A percentile compares a stretch with the other conserved stretches of the same genome.
Evolutionary conservation across 1,140 invertebrate genomes (phyloP).

Genomic region (Bombus waltoni): DNA sequence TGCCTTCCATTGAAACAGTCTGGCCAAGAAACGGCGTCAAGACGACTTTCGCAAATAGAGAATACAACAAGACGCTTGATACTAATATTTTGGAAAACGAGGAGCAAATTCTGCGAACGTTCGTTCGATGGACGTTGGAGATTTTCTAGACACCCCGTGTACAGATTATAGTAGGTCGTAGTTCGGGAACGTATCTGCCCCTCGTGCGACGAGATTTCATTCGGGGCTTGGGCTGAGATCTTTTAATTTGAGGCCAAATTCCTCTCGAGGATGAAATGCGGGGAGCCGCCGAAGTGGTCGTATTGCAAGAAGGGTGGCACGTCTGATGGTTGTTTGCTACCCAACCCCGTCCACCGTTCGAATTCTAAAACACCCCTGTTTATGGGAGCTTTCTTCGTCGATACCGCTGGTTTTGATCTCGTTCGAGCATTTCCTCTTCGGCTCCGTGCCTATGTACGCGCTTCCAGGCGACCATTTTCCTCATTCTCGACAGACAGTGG

Average conservation of each 20-base stretch:
- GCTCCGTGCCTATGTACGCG: background rate
- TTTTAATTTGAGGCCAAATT: constrained; percentile 83
- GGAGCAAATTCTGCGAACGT: background rate
- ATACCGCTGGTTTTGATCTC: constrained; percentile 52
- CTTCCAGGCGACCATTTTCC: background rate
- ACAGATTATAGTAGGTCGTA: constrained; percentile 65
- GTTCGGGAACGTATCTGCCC: constrained; percentile 67
- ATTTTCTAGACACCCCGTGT: constrained; percentile 60
- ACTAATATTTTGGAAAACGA: background rate
- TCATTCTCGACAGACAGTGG: background rate
- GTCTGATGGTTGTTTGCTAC: constrained; percentile 69
- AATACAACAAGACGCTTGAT: background rate
- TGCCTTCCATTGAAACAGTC: background rate
- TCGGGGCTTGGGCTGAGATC: constrained; percentile 77
- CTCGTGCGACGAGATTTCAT: constrained; percentile 72
- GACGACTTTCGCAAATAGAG: background rate
- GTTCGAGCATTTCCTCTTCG: constrained; percentile 13
- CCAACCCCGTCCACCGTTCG: constrained; percentile 50
- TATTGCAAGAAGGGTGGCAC: constrained; percentile 67
- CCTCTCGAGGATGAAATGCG: constrained; percentile 80
- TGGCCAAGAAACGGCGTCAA: background rate
- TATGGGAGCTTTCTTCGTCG: constrained; percentile 43
- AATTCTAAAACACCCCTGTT: constrained; percentile 76
- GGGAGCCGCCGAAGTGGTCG: constrained; percentile 72
- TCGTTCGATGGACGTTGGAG: background rate